Conservation (phyloP, 1,140 invertebrate species). For the Caligus rogercresseyi region DNA sequence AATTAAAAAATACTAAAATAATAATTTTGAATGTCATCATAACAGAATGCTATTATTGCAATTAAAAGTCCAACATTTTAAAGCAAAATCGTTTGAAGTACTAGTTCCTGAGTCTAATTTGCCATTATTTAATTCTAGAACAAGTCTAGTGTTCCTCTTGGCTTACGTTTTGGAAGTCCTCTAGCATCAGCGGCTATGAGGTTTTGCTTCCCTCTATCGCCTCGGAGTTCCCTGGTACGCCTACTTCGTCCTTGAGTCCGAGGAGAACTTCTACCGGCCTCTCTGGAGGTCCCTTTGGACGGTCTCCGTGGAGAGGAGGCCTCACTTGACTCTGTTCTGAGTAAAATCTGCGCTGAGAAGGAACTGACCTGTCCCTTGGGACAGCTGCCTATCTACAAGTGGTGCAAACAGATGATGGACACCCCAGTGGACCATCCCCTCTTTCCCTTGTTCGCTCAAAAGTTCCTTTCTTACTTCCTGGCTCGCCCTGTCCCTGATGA, state of each 20-base stretch:
- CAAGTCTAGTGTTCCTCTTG: not conserved
- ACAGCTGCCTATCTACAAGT: slow-evolving; percentile 27
- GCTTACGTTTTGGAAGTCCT: not conserved
- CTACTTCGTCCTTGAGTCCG: not conserved
- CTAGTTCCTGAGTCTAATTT: too few relatives aligned
- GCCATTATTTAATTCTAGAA: not conserved
- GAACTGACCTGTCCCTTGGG: not conserved
- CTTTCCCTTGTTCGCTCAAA: slow-evolving; percentile 53
- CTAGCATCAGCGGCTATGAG: not conserved
- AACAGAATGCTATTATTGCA: too few relatives aligned
- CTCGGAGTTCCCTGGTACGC: not conserved
- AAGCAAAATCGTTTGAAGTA: too few relatives aligned
- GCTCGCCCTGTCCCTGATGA: slow-evolving; percentile 36
- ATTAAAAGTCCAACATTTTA: too few relatives aligned
- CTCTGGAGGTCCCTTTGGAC: not conserved
- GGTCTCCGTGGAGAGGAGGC: not conserved
- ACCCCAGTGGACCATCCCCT: slow-evolving; percentile 49
- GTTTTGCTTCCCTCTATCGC: not conserved
- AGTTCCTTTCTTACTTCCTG: slow-evolving; percentile 56
- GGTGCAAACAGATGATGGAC: slow-evolving; percentile 55
- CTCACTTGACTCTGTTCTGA: not conserved
- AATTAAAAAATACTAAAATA: too few relatives aligned
- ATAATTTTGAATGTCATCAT: too few relatives aligned
- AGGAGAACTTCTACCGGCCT: not conserved
- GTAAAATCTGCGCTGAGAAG: not conserved